Evolutionary conservation across 2,797 vertebrate genomes (phyloP).

Genomic region (Eutrigla gurnardus): DNA sequence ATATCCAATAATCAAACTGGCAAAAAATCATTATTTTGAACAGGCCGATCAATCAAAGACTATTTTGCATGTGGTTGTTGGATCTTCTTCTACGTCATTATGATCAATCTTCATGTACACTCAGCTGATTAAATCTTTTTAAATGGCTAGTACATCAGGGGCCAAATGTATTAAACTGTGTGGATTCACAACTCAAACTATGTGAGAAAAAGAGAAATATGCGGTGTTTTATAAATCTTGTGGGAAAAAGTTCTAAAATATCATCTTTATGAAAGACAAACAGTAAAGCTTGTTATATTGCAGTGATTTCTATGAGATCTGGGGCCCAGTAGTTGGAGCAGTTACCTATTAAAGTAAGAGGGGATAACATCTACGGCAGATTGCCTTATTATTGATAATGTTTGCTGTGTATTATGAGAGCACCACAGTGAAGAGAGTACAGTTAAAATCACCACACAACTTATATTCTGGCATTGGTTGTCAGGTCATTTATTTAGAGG

Average conservation of each 20-base stretch:
- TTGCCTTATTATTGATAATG: conserved; percentile 83
- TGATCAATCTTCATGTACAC: not conserved
- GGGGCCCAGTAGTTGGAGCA: conserved; percentile 54
- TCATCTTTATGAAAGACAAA: conserved; percentile 29
- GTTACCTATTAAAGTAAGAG: conserved; percentile 76
- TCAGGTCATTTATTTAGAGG: conserved; percentile 41
- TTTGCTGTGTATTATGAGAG: conserved; percentile 56
- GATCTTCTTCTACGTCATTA: not conserved
- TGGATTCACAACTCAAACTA: not conserved
- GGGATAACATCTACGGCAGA: conserved; percentile 76
- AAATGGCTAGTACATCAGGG: not conserved
- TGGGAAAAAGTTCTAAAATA: conserved; percentile 16
- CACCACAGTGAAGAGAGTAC: conserved; percentile 39
- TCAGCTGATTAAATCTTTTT: conserved; percentile 6
- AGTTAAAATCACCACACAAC: conserved; percentile 53
- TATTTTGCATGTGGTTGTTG: not conserved
- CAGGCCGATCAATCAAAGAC: conserved; percentile 5
- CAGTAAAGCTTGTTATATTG: conserved; percentile 32
- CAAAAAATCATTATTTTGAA: conserved; percentile 31
- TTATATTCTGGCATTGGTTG: conserved; percentile 24
- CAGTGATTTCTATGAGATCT: conserved; percentile 54
- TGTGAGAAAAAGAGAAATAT: not conserved
- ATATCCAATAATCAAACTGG: conserved; percentile 36
- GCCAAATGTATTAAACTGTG: not conserved
- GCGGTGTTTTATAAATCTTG: not conserved